These are phyloP conservation scores for Philereme vetulata DNA, from an alignment of 2,888 invertebrate species.

Conservation along the genomic window DNA sequence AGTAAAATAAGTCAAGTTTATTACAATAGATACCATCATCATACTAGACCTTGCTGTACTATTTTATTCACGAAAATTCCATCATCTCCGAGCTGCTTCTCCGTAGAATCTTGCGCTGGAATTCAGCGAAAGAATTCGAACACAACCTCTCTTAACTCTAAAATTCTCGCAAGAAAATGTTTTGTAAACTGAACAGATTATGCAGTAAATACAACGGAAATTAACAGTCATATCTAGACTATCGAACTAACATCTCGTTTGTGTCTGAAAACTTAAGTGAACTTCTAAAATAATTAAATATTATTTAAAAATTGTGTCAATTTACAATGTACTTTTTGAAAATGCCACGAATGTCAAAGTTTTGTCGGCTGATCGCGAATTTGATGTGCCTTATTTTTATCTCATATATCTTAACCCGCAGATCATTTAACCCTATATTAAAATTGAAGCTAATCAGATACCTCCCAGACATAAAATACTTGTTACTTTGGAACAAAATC, in stretches of 20 bases:
- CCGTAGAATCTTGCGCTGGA: conserved; percentile 8
- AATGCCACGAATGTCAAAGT: conserved; percentile 46
- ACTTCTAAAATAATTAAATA: no score
- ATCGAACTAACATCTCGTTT: conserved; percentile 1
- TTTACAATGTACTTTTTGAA: not conserved
- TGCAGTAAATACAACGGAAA: not conserved
- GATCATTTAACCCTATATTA: conserved; percentile 27
- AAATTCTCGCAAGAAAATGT: conserved; percentile 19
- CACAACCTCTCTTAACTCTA: conserved; percentile 10
- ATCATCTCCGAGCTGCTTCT: not conserved
- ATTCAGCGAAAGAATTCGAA: conserved; percentile 16
- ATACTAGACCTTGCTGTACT: not conserved
- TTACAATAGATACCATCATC: no score
- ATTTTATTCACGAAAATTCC: conserved; percentile 2
- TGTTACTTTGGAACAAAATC: conserved; percentile 64
- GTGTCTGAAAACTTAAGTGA: not conserved
- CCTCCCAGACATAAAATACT: conserved; percentile 59
- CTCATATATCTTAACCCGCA: conserved; percentile 40
- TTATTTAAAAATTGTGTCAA: no score
- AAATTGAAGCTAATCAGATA: conserved; percentile 52
- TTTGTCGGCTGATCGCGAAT: conserved; percentile 45
- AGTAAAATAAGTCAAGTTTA: no score
- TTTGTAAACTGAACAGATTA: conserved; percentile 19
- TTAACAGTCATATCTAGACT: conserved; percentile 1
- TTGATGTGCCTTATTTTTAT: conserved; percentile 37